These are phyloP conservation scores for Hylaeus volcanicus DNA, from an alignment of 1,140 invertebrate species.

Conservation along the genomic window DNA sequence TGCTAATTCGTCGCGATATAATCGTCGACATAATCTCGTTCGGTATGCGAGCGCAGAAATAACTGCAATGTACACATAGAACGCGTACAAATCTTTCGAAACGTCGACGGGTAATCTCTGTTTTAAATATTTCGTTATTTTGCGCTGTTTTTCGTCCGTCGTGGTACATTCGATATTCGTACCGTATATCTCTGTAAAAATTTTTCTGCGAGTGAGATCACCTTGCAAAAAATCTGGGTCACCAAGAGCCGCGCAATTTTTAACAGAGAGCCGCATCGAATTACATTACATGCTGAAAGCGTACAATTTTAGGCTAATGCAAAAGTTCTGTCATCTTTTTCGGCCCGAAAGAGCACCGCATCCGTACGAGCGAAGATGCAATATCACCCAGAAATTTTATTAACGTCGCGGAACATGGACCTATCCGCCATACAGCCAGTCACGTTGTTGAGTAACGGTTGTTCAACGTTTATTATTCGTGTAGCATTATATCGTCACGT, in stretches of 20 bases:
- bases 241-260: slow-evolving; percentile 1
- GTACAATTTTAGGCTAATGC: slow-evolving; percentile 45
- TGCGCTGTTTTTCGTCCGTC: neutral
- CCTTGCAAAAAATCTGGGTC: slow-evolving; percentile 10
- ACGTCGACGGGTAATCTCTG: neutral
- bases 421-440: neutral
- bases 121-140: neutral
- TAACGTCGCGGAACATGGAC: slow-evolving; percentile 10
- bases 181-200: neutral
- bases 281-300: slow-evolving; percentile 35
- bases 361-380: neutral
- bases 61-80: neutral
- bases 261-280: slow-evolving; percentile 14
- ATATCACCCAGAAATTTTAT: slow-evolving; percentile 37
- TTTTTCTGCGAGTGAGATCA: neutral
- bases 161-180: neutral
- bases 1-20: neutral
- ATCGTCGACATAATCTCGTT: neutral
- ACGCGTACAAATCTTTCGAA: neutral
- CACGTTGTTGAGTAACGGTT: neutral
- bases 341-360: neutral
- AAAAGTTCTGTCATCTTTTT: slow-evolving; percentile 42
- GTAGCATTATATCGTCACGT: neutral
- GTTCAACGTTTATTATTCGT: slow-evolving; percentile 9
- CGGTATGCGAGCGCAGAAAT: too few species aligned